Evolutionary conservation across 2,888 invertebrate genomes (phyloP), one percentile per base, ranked within the genome.

Genomic region (Pseudoips prasinana): DNA sequence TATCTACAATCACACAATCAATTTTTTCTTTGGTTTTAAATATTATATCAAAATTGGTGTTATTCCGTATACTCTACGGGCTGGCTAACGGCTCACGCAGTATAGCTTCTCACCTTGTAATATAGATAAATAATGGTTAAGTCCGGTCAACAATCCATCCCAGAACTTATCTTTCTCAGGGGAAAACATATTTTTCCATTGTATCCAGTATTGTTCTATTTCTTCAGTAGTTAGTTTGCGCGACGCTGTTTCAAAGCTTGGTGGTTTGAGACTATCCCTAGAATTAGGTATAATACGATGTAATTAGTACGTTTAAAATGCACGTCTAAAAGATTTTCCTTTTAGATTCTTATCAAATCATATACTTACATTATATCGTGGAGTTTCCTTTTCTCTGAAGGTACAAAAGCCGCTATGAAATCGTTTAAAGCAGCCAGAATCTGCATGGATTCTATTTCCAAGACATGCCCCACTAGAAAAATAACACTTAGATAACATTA

Each of bases 391-490:
- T 86, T 87, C 22, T 86, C 87, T 1, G 87, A 80, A 4, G 85
- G 82, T 22, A 82, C 71, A 64, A 87, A 79, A 44, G 79, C 41
- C 4, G 74, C 46, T 43, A 92, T 89, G 55, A 93, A 94, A 44
- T 93, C 92, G 36, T 90, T 90, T 20, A 94, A 69, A 1, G 92
- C 93, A 10, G 89, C 91, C 29, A 94, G 73, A 0, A 94, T 92
- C 56, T 92, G 91, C 40, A 91, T 90, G 0, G 93, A 89, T 58
- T 93, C 92, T 47, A 95, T 93, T 52, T 92, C 90, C 31, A 94
- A 70, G 22, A 87, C 79, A 68, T 94, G 94, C 14, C 92, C 91
- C 53, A 69, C 87, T 88, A 57, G 32, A 73, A 73, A 32, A 36
- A 8, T 46, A 33, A 22, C 2, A 34, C 2, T 31, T 11, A 9